Conservation (phyloP, 2,113 vertebrate species). For the Tinamus guttatus region DNA sequence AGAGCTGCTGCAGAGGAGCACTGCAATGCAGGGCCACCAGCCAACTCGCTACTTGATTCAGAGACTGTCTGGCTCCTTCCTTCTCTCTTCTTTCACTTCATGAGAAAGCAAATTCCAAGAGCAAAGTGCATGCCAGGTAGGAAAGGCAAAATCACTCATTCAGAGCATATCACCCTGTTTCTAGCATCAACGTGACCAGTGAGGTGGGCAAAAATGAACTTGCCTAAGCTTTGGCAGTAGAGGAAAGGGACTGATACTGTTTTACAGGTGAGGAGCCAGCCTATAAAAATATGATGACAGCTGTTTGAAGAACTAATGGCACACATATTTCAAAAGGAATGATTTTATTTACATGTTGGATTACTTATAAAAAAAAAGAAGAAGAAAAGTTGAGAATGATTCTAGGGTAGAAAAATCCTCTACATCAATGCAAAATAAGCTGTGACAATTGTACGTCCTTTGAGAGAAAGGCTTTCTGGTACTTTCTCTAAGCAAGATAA, state of each 20-base stretch:
- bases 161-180: too few species aligned
- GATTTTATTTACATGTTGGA: conserved; percentile 3
- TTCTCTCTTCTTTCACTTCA: neutral
- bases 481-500: neutral
- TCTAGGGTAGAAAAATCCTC: neutral
- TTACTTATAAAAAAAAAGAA: neutral
- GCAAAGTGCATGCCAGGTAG: neutral
- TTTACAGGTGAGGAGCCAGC: neutral
- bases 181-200: too few species aligned
- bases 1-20: neutral
- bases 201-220: neutral
- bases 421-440: neutral
- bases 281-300: neutral
- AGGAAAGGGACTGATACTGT: neutral
- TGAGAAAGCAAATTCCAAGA: neutral
- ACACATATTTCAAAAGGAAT: neutral
- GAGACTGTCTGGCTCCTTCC: neutral
- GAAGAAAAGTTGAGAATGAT: neutral
- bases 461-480: neutral
- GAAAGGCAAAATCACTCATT: neutral
- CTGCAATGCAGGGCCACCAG: neutral
- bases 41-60: neutral
- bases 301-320: neutral
- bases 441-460: neutral
- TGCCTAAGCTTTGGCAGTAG: neutral